A percentile compares a stretch with the other conserved stretches of the same genome.
Conservation (phyloP, 2,888 invertebrate genomes). For the Halictus ligatus region DNA sequence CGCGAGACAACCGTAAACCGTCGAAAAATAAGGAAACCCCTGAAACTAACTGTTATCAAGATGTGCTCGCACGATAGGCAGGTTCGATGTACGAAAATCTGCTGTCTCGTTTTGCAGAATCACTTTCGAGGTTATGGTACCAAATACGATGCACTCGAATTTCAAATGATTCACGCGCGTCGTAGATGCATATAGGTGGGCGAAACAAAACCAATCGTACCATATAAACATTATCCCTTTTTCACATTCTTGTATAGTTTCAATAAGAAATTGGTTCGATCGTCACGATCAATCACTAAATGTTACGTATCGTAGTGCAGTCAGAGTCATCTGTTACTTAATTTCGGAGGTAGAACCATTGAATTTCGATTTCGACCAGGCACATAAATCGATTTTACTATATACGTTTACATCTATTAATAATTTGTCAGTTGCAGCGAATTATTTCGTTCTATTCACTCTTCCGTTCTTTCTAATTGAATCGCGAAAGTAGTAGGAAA, state of each 20-base stretch:
- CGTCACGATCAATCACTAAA: not conserved
- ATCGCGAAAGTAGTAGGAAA: not conserved
- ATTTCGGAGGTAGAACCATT: constrained; percentile 9
- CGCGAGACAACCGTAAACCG: not conserved
- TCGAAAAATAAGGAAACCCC: not conserved
- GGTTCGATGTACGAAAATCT: not conserved
- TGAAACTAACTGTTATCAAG: not conserved
- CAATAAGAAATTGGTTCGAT: not conserved
- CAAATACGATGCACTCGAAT: not conserved
- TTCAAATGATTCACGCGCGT: not conserved
- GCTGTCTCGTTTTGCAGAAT: not conserved
- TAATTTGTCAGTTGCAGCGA: not conserved
- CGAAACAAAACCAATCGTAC: not conserved
- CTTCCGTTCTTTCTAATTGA: not conserved
- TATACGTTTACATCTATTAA: constrained; percentile 17
- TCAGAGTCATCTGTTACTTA: constrained; percentile 39
- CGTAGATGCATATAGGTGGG: not conserved
- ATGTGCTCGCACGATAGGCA: not conserved
- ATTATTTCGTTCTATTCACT: not conserved
- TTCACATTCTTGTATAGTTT: not conserved
- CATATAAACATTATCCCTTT: not conserved
- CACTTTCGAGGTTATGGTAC: constrained; percentile 21
- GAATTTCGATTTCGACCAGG: not conserved
- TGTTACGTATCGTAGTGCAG: not conserved
- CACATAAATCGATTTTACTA: not conserved